phyloP scores from a whole-genome alignment of 2,888 invertebrate genomes.

The Lepidochitona cinerea region DNA sequence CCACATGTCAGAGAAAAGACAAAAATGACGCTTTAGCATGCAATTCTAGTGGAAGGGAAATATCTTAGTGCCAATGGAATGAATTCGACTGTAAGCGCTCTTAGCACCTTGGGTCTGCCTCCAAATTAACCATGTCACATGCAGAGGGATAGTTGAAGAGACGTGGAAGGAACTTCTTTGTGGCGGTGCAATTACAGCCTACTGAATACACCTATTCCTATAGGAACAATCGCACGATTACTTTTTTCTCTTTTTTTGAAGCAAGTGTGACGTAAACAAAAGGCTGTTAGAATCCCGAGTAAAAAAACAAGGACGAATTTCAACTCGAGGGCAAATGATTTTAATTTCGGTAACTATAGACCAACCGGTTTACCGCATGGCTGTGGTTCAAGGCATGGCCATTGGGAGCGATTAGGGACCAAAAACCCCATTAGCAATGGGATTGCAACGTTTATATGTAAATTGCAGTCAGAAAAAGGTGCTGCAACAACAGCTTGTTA shows the following conservation, averaged over 20 bases:
- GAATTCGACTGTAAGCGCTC: conserved; percentile 6
- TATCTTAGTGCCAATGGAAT: neutral
- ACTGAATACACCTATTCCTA: neutral
- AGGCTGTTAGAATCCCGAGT: no score
- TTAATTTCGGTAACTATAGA: conserved; percentile 2
- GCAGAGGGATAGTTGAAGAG: neutral
- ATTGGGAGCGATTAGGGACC: neutral
- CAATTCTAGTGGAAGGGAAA: neutral
- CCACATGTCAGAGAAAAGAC: conserved; percentile 6
- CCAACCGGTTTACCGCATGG: neutral
- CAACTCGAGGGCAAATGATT: no score
- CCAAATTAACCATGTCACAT: conserved; percentile 4
- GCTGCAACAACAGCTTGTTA: neutral
- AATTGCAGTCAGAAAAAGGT: neutral
- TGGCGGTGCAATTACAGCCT: neutral
- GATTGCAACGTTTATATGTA: conserved; percentile 2
- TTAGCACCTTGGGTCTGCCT: neutral
- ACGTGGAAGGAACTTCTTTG: neutral
- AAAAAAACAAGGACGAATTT: no score
- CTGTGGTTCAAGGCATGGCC: neutral
- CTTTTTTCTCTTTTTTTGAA: no score
- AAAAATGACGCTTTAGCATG: conserved; percentile 9
- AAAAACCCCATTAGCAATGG: neutral
- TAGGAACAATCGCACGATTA: neutral
- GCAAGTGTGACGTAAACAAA: no score